Evolutionary conservation across 1,140 invertebrate genomes (phyloP).

Genomic region (Papilio glaucus): DNA sequence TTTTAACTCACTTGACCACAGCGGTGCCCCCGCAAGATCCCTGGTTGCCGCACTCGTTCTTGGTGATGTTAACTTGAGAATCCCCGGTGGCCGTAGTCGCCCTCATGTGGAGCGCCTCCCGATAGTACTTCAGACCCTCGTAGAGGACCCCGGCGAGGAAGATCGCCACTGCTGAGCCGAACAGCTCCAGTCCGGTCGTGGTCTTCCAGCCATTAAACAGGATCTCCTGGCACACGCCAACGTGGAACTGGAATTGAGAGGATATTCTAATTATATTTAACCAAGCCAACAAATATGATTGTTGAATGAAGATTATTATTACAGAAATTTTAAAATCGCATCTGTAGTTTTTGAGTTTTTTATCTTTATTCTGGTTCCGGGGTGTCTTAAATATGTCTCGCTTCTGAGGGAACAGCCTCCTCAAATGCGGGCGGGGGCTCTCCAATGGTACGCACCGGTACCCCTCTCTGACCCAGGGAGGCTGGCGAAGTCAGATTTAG

Average conservation of each 20-base stretch:
- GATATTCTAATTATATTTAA: conserved; percentile 9
- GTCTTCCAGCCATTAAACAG: conserved; percentile 92
- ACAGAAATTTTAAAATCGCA: too few species aligned
- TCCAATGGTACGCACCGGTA: too few species aligned
- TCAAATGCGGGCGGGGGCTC: too few species aligned
- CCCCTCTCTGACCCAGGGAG: too few species aligned
- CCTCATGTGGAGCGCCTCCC: conserved; percentile 90
- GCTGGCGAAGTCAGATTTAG: too few species aligned
- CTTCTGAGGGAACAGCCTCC: too few species aligned
- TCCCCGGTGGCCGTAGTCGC: conserved; percentile 87
- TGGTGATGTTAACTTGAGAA: conserved; percentile 86
- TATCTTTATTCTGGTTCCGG: too few species aligned
- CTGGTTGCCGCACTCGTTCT: conserved; percentile 85
- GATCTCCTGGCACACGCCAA: conserved; percentile 88
- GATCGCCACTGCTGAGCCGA: conserved; percentile 93
- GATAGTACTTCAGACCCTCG: conserved; percentile 95
- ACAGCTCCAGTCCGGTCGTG: conserved; percentile 87
- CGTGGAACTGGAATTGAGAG: conserved; percentile 89
- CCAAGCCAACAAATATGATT: neutral
- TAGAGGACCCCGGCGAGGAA: conserved; percentile 94
- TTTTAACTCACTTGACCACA: conserved; percentile 64
- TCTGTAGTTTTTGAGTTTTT: too few species aligned
- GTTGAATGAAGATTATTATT: neutral
- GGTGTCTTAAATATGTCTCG: too few species aligned
- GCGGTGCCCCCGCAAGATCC: conserved; percentile 85